Evolutionary conservation across 2,888 invertebrate genomes (phyloP).

Genomic region (Odontothrips loti): DNA sequence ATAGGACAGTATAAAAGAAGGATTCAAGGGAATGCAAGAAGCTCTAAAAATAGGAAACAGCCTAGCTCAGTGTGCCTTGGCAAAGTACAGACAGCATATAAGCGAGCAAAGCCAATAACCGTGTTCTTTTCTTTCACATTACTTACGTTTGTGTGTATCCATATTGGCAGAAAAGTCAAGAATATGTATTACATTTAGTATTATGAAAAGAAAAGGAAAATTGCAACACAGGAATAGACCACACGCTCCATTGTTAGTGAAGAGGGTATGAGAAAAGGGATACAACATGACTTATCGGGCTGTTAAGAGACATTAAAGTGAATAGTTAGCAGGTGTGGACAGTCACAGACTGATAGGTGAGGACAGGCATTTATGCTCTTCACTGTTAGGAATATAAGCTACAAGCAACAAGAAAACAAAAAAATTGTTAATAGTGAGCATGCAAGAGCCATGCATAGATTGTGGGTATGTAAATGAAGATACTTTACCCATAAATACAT

Average conservation of each 20-base stretch:
- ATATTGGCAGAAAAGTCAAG: conserved; percentile 20
- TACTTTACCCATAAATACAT: conserved; percentile 62
- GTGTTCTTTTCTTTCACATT: neutral
- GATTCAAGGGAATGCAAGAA: too few species aligned
- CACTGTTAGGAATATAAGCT: conserved; percentile 28
- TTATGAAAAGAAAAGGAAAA: too few species aligned
- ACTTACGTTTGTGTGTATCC: conserved; percentile 12
- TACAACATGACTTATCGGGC: too few species aligned
- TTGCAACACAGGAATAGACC: too few species aligned
- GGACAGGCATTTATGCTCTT: conserved; percentile 23
- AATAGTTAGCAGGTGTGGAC: neutral
- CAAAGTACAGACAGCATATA: neutral
- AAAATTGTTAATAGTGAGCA: neutral
- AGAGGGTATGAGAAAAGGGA: too few species aligned
- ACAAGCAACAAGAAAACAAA: conserved; percentile 7
- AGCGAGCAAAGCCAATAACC: conserved; percentile 3
- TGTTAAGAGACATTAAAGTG: neutral
- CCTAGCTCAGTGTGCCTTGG: too few species aligned
- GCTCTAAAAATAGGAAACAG: too few species aligned
- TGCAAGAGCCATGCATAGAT: conserved; percentile 30
- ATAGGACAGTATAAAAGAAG: too few species aligned
- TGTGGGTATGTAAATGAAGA: conserved; percentile 31
- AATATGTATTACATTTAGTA: conserved; percentile 4
- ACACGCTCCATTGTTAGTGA: neutral
- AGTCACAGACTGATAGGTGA: neutral